Percentiles rank a stretch among this genome's conserved stretches.
phyloP scores from a whole-genome alignment of 2,797 vertebrate species.

The Babyrousa celebensis region DNA sequence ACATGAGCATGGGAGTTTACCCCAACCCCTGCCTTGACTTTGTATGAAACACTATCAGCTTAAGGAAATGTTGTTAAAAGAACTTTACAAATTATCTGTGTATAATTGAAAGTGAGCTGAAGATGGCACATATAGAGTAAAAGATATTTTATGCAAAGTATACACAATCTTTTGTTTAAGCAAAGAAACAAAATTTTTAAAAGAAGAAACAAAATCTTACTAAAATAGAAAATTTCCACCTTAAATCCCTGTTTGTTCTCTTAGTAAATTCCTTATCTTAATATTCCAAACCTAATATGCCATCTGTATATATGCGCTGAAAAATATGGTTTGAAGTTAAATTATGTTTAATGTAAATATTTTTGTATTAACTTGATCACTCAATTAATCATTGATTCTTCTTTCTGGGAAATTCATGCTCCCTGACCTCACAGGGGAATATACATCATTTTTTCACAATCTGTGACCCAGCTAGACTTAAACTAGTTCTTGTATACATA shows the following conservation, averaged over 20 bases:
- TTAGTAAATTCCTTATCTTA: slow-evolving; percentile 16
- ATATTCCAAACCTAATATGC: slow-evolving; percentile 10
- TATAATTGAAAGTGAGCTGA: background rate
- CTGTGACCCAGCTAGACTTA: slow-evolving; percentile 68
- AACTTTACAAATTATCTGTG: background rate
- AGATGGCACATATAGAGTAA: slow-evolving; percentile 14
- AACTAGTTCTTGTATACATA: slow-evolving; percentile 76
- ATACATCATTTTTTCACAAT: background rate
- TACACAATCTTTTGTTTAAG: too few species aligned
- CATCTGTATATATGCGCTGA: background rate
- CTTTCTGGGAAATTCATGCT: slow-evolving; percentile 51
- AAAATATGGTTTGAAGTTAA: slow-evolving; percentile 47
- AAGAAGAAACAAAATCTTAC: slow-evolving; percentile 48
- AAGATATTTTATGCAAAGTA: background rate
- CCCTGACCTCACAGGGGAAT: slow-evolving; percentile 6
- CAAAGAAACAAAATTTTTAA: too few species aligned
- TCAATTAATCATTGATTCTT: slow-evolving; percentile 69
- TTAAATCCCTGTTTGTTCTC: background rate
- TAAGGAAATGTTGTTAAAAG: background rate
- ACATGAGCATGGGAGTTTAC: background rate
- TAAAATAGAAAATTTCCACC: slow-evolving; percentile 29
- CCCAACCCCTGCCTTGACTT: background rate
- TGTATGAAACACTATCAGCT: background rate
- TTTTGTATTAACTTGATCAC: slow-evolving; percentile 58
- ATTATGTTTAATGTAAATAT: slow-evolving; percentile 62